Evolutionary conservation across 2,888 invertebrate species (phyloP).

Genomic region (Microctonus hyperodae): DNA sequence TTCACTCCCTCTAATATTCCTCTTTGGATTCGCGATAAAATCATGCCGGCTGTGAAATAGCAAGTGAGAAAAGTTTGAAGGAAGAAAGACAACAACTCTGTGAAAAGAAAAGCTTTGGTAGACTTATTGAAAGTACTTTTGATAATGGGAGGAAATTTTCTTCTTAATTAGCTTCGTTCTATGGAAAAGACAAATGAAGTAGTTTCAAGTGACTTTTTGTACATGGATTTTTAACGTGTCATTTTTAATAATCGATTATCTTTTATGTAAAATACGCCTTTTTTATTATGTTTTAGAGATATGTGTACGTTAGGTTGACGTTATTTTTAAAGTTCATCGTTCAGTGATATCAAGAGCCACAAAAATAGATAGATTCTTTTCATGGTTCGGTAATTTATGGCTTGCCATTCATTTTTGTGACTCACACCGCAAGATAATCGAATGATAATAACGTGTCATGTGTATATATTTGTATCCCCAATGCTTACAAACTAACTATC

Average conservation of each 20-base stretch:
- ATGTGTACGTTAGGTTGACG: no score
- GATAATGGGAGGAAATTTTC: conserved; percentile 7
- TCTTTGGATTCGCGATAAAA: conserved; percentile 13
- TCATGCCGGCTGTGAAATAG: conserved; percentile 10
- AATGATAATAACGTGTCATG: conserved; percentile 14
- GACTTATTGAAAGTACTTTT: conserved; percentile 5
- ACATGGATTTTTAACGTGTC: no score
- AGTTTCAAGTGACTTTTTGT: neutral
- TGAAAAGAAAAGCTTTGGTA: neutral
- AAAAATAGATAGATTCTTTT: conserved; percentile 12
- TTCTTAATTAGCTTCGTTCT: neutral
- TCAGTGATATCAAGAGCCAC: no score
- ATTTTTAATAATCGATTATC: no score
- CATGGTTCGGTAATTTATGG: conserved; percentile 18
- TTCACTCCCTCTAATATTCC: neutral
- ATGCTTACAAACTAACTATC: conserved; percentile 34
- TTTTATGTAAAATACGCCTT: neutral
- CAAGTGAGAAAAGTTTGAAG: neutral
- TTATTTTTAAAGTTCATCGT: no score
- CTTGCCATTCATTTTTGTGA: conserved; percentile 7
- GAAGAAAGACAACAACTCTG: neutral
- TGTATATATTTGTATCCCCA: conserved; percentile 4
- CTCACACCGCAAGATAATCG: conserved; percentile 22
- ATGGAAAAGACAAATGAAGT: neutral
- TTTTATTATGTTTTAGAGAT: no score